These are phyloP conservation scores for Oxycera nigricornis DNA, from an alignment of 2,888 invertebrate species.

Conservation along the genomic window DNA sequence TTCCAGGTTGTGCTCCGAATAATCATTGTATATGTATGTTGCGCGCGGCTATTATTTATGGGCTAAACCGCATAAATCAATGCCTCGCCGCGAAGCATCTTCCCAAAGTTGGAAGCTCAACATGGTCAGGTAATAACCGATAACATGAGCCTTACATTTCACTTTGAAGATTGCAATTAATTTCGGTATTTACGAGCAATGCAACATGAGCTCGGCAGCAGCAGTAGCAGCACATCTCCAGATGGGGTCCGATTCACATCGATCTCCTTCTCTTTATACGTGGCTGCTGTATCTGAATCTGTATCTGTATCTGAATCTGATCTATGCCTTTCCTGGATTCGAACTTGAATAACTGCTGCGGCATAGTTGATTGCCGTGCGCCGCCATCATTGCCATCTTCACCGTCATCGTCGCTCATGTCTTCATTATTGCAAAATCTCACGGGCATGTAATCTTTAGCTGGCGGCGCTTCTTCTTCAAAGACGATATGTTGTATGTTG, in stretches of 20 bases:
- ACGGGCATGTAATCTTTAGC: conserved; percentile 35
- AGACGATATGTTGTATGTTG: conserved; percentile 1
- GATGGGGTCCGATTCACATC: conserved; percentile 35
- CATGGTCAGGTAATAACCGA: conserved; percentile 34
- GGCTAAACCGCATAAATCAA: conserved; percentile 28
- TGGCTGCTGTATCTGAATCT: neutral
- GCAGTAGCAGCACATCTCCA: neutral
- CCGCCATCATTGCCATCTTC: neutral
- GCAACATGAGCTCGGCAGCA: neutral
- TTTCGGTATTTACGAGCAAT: conserved; percentile 44
- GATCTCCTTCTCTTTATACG: conserved; percentile 21
- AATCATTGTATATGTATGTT: neutral
- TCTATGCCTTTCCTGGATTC: conserved; percentile 32
- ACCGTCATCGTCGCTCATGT: conserved; percentile 36
- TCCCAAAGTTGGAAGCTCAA: conserved; percentile 18
- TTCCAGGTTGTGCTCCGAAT: neutral
- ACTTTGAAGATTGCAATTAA: conserved; percentile 42
- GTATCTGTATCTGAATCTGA: conserved; percentile 25
- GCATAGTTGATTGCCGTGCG: neutral
- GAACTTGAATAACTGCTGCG: conserved; percentile 20
- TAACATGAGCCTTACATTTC: conserved; percentile 38
- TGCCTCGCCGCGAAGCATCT: neutral
- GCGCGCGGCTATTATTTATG: conserved; percentile 21
- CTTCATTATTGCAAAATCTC: conserved; percentile 45
- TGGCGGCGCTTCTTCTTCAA: conserved; percentile 35